Conservation (phyloP, 1,140 invertebrate species). For the Sesamia nonagrioides region DNA sequence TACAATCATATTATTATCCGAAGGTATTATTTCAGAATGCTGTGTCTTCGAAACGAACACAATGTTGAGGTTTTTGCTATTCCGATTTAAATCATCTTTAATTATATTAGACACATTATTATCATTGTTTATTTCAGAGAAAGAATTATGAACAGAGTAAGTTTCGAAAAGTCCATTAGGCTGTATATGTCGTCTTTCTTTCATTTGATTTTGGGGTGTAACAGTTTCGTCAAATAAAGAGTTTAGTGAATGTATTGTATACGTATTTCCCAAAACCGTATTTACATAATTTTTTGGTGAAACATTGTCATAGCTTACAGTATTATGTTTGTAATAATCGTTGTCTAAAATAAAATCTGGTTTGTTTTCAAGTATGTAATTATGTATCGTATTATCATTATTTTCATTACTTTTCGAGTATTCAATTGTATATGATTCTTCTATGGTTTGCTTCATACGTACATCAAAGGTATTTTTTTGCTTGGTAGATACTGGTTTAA, state of each 20-base stretch:
- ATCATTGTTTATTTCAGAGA: not conserved
- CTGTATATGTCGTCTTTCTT: not conserved
- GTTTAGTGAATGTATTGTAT: not conserved
- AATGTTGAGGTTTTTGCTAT: conserved; percentile 37
- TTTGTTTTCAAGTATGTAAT: not conserved
- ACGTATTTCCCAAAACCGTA: conserved; percentile 17
- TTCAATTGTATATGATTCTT: conserved; percentile 51
- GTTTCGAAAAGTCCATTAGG: not conserved
- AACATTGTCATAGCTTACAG: not conserved
- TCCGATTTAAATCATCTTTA: not conserved
- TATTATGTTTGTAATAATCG: conserved; percentile 8
- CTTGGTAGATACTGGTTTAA: not conserved
- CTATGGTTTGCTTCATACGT: conserved; percentile 6
- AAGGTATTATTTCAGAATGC: conserved; percentile 8
- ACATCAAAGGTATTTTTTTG: conserved; percentile 3
- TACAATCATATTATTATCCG: conserved; percentile 31
- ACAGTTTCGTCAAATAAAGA: not conserved
- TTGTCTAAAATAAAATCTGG: not conserved
- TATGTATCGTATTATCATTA: conserved; percentile 1
- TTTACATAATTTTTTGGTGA: not conserved
- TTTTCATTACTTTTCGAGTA: conserved; percentile 53
- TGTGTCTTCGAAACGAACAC: conserved; percentile 54
- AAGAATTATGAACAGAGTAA: not conserved
- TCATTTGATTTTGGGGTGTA: not conserved
- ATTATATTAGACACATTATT: not conserved